Conservation (phyloP, 2,797 vertebrate species). For the Scolopax bukidnonensis region DNA sequence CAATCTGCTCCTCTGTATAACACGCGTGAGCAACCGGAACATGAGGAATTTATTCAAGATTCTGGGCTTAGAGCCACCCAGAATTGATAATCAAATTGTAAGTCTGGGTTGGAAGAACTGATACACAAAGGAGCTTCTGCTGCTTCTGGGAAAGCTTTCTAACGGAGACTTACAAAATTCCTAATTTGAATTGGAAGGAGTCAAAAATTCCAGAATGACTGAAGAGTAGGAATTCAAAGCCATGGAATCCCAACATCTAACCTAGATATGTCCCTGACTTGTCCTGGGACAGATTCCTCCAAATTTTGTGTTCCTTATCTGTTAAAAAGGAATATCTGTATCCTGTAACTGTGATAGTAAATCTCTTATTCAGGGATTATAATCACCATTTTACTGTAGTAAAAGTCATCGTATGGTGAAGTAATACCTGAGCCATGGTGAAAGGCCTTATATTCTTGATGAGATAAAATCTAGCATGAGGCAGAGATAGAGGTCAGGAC, state of each 20-base stretch:
- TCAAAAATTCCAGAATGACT: neutral
- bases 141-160: neutral
- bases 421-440: neutral
- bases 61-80: conserved; percentile 12
- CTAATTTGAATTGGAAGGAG: neutral
- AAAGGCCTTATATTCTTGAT: neutral
- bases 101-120: neutral
- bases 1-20: conserved; percentile 17
- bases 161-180: neutral
- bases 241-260: neutral
- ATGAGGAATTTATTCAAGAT: neutral
- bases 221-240: neutral
- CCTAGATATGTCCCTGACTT: neutral
- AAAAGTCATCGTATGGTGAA: neutral
- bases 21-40: neutral
- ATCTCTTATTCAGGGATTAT: neutral
- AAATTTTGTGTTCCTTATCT: neutral
- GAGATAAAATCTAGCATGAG: neutral
- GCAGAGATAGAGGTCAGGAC: neutral
- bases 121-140: neutral
- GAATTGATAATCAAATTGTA: neutral
- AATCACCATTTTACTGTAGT: neutral
- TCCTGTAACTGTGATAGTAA: neutral
- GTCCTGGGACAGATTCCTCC: neutral
- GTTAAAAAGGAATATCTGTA: neutral